Base-by-base conservation (phyloP, 2,797 vertebrate species). In the Apogon hyalosoma region DNA sequence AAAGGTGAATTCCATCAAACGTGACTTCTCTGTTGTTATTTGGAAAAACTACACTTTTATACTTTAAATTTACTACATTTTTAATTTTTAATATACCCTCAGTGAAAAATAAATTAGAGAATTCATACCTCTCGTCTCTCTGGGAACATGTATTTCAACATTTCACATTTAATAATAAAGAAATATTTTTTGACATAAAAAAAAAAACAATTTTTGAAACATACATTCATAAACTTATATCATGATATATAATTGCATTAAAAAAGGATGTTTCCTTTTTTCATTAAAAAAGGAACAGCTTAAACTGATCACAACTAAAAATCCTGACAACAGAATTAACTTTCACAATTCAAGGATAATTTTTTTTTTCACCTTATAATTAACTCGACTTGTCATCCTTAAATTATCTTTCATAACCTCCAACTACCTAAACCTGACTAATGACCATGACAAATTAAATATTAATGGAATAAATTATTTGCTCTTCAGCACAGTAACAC, bases 401-500 rank as follows among this genome's bases (percentile, higher is more conserved):
- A 73, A 80, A 88, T 81, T 80, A 76, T 55, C 55, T 71, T 70
- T 84, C 64, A 72, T 75, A 85, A 79, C 77, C 73, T 78, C 59
- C 49, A 79, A 88, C 47, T 61, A 74, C 73, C 60, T 70, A 46
- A 77, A 83, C 60, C 70, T 62, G 61, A 79, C 72, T 85, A 86
- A 86, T 75, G 65, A 83, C 73, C 73, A 49, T 72, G 63, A 77
- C 64, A 73, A 77, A 90, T 90, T 73, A 88, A 91, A 84, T 87
- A 88, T 89, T 89, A 79, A 89, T 85, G 63, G 65, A 58, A 75
- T 63, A 55, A 61, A 82, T 75, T 48, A 78, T 72, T 63, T 57
- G 56, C 50, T 58, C 42, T 13, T 14, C 19, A 52, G 64, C 54
- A 28, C 43, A 47, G 64, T 39, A 53, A 64, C n/a, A 70, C 15